A percentile compares a stretch with the other conserved stretches of the same genome.
These are phyloP conservation scores for Pholis gunnellus DNA, from an alignment of 2,113 vertebrate genomes.

Conservation along the genomic window DNA sequence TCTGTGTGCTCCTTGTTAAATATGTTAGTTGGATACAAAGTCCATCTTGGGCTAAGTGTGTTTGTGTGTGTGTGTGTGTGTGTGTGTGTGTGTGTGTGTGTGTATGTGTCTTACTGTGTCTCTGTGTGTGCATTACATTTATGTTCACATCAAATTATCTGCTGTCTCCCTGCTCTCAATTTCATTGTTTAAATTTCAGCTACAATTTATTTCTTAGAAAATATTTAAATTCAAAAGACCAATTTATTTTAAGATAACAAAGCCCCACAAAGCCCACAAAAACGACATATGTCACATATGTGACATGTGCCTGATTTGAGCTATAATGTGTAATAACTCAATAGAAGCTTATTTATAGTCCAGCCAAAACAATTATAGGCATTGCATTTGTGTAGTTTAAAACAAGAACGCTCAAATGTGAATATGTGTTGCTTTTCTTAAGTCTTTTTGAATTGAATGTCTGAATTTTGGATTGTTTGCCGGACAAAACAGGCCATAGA, in stretches of 20 bases:
- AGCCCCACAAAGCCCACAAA: no score
- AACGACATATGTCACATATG: not conserved
- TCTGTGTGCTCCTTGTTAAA: not conserved
- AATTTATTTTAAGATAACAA: not conserved
- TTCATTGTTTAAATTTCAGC: conserved; percentile 1
- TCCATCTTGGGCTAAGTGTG: not conserved
- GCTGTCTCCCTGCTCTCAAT: not conserved
- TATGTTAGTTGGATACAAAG: conserved; percentile 8
- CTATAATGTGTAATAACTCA: not conserved
- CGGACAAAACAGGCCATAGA: not conserved
- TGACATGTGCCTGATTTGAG: not conserved
- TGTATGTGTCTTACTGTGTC: not conserved
- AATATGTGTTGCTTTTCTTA: not conserved
- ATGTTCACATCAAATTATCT: conserved; percentile 2
- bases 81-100: not conserved
- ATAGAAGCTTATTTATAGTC: not conserved
- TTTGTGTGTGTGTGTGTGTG: conserved; percentile 14
- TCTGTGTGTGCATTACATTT: conserved; percentile 1
- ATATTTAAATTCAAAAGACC: conserved; percentile 12
- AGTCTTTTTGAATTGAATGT: not conserved
- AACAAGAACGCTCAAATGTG: not conserved
- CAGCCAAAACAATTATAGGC: not conserved
- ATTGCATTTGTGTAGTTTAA: not conserved
- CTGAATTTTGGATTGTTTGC: not conserved
- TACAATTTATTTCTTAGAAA: conserved; percentile 16